Percentiles rank a stretch among this genome's conserved stretches.
phyloP scores from a whole-genome alignment of 2,888 invertebrate species.

The Pyrgus malvae region DNA sequence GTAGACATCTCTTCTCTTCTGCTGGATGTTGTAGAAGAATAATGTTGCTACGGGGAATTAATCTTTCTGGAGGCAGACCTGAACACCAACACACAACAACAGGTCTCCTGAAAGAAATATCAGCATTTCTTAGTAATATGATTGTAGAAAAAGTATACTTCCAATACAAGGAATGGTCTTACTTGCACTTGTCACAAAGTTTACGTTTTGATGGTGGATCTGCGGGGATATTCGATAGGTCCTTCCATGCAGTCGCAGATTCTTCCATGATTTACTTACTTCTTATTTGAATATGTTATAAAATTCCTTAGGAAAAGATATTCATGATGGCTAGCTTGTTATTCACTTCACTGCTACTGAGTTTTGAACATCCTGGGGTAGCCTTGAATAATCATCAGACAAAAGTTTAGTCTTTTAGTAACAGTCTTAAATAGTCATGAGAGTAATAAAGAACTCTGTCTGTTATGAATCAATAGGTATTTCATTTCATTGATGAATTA shows the following conservation, averaged over 20 bases:
- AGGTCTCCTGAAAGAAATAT: slow-evolving; percentile 85
- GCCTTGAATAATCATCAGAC: too few species aligned
- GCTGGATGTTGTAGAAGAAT: slow-evolving; percentile 96
- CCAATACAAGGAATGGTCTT: slow-evolving; percentile 38
- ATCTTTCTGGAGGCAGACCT: slow-evolving; percentile 87
- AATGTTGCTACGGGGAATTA: slow-evolving; percentile 86
- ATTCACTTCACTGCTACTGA: too few species aligned
- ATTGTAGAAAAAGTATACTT: too few species aligned
- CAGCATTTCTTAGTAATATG: too few species aligned
- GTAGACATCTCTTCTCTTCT: slow-evolving; percentile 93
- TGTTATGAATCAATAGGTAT: too few species aligned
- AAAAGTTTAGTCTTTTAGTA: too few species aligned
- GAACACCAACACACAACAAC: slow-evolving; percentile 94
- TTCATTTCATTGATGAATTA: too few species aligned
- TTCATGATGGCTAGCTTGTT: too few species aligned
- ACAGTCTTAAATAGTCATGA: too few species aligned
- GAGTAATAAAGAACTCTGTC: too few species aligned
- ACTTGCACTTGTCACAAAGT: slow-evolving; percentile 89
- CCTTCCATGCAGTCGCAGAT: slow-evolving; percentile 82
- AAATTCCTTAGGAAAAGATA: not conserved
- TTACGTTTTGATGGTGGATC: slow-evolving; percentile 89
- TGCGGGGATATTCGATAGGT: slow-evolving; percentile 87
- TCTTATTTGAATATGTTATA: not conserved
- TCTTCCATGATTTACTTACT: slow-evolving; percentile 52
- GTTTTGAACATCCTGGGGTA: too few species aligned